These are phyloP conservation scores for Leptobrachium ailaonicum DNA, from an alignment of 2,113 vertebrate genomes.

Conservation along the genomic window DNA sequence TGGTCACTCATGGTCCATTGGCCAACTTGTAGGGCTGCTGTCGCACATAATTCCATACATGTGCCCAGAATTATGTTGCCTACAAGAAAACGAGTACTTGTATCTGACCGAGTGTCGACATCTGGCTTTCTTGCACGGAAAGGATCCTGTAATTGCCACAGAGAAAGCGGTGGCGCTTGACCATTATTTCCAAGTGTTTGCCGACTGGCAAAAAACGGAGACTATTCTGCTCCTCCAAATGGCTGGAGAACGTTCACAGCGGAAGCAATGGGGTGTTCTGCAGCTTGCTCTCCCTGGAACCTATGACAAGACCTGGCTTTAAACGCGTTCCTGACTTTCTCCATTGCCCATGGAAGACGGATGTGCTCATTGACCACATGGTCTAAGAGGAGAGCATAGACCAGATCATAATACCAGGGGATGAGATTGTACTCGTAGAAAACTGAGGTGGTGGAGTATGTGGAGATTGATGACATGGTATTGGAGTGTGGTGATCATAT, in stretches of 20 bases:
- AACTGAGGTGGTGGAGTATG: too few relatives aligned
- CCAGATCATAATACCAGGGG: too few relatives aligned
- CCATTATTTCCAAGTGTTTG: neutral
- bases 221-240: neutral
- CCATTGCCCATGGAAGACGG: neutral
- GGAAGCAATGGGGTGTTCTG: neutral
- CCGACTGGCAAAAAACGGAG: neutral
- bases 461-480: too few relatives aligned
- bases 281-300: neutral
- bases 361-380: too few relatives aligned
- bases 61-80: constrained; percentile 76
- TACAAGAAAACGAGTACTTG: neutral
- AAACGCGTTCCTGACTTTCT: neutral
- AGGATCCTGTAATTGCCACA: neutral
- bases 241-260: neutral
- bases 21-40: constrained; percentile 80
- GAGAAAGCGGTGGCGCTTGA: neutral
- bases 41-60: constrained; percentile 87
- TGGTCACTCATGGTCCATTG: constrained; percentile 82
- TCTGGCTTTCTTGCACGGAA: neutral
- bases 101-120: neutral
- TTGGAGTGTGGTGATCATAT: too few relatives aligned
- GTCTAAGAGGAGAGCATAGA: too few relatives aligned
- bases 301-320: neutral
- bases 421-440: too few relatives aligned